Evolutionary conservation across 2,888 invertebrate species (phyloP), one percentile per base, ranked within the genome.

Genomic region (Leucoma salicis): DNA sequence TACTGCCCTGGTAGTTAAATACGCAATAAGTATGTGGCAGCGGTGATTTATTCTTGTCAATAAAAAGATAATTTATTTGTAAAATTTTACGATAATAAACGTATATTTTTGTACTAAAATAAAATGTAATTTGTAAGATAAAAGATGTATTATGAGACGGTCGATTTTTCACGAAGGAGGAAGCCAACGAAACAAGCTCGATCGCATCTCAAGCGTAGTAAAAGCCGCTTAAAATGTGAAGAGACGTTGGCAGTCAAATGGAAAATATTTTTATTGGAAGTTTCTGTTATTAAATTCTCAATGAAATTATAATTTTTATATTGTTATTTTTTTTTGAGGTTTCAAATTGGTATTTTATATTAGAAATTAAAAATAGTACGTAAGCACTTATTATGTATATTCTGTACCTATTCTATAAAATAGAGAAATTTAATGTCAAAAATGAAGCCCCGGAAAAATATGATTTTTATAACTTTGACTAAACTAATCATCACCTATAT

Each of bases 1-100:
- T 79, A 70, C 67, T 70, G 42, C 65, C 72, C 71, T 74, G 64
- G 72, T 75, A 70, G 58, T 55, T 60, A 62, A 57, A 60, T 63
- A 57, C 64, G 53, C 53, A 61, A 64, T 60, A 62, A 63, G 52
- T 59, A 61, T 63, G 62, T 62, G 60, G 52, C 46, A 53, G 52
- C 39, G 52, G 52, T 63, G 66, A 68, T 66, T 63, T 66, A 66
- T 64, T 52, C 45, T 36, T 54, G 53, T 54, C 64, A 60, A 66
- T 62, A 54, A 51, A 55, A 46, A 55, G 31, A 29, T 39, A 39
- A 39, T 37, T 48, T 41, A 40, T 42, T 14, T 44, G 39, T 32
- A 34, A 15, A 21, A 37, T 14, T 21, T 3, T 4, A 10, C 36
- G 21, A 16, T 27, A 31, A 36, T 36, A 36, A 36, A 11, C 14